Base-by-base conservation (phyloP, 2,113 vertebrate species). In the Malurus alboscapulatus region DNA sequence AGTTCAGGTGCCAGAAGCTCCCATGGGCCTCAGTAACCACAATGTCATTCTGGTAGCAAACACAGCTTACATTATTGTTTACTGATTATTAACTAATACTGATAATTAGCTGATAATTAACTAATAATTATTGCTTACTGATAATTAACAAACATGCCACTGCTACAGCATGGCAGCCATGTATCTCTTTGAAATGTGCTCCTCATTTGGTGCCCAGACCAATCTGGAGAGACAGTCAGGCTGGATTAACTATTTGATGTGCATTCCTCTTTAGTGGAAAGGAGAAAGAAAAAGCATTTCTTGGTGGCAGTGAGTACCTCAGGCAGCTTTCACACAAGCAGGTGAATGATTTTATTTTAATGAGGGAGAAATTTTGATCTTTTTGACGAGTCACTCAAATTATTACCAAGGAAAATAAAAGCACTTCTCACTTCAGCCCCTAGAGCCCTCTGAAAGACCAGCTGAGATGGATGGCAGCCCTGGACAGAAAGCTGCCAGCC, bases 401-500 rank as follows among this genome's bases (percentile, higher is more conserved):
- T 85, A 45, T 63, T 88, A 38, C 44, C 32, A 77, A 67, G 40
- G 22, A 27, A 68, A 81, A 90, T 34, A 42, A 58, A 84, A 55
- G 8, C 5, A 2, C 11, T 36, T 42, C 20, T 89, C n/a, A 24
- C 32, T 77, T 92, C 5, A 50, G 73, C n/a, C 9, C 13, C 40
- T 36, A 59, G 13, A 7, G 2, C 76, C 24, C 63, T 87, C 44
- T 53, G 48, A 73, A 44, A 72, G 29, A 44, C 13, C 55, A 24
- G 40, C 44, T 67, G 80, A 91, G 87, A 93, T 75, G 78, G 67
- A 92, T 92, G 73, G n/a, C 59, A 91, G 55, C 62, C 79, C 58
- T 6, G 16, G 81, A 82, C 91, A 95, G 76, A 94, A 91, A 94
- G 68, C 65, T 81, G 80, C 85, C 20, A 72, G 82, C 53, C 55